Evolutionary conservation across 2,113 vertebrate species (phyloP).

Genomic region (Crypturellus undulatus): DNA sequence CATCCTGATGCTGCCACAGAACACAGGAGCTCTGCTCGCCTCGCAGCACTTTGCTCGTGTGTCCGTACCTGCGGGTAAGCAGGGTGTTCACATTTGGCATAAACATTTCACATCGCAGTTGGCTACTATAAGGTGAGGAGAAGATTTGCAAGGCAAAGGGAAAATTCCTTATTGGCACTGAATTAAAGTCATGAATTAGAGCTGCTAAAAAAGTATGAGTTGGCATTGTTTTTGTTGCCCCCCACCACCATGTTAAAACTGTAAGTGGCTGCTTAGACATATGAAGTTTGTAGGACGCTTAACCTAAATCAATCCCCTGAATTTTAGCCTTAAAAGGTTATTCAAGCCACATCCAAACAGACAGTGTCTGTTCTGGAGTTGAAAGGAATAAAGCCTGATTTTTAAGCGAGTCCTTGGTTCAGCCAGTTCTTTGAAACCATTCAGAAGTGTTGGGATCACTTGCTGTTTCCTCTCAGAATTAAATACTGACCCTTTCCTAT

Average conservation of each 20-base stretch:
- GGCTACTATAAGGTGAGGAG: not conserved
- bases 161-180: not conserved
- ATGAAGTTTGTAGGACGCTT: not conserved
- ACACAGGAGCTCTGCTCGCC: not conserved
- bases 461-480: not conserved
- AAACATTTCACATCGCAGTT: not conserved
- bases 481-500: not conserved
- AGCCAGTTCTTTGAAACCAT: not conserved
- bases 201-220: not conserved
- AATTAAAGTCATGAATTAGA: not conserved
- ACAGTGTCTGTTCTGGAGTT: not conserved
- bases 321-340: not conserved
- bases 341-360: not conserved
- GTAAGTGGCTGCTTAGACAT: not conserved
- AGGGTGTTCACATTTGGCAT: not conserved
- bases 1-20: not conserved
- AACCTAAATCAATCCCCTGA: not conserved
- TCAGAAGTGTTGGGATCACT: not conserved
- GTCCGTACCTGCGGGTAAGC: not conserved
- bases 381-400: not conserved
- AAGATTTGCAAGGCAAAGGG: not conserved
- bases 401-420: not conserved
- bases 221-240: not conserved
- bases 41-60: not conserved
- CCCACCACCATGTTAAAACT: not conserved